These are phyloP conservation scores for Macrostomum cliftonense DNA, from an alignment of 2,888 invertebrate species.

Conservation along the genomic window DNA sequence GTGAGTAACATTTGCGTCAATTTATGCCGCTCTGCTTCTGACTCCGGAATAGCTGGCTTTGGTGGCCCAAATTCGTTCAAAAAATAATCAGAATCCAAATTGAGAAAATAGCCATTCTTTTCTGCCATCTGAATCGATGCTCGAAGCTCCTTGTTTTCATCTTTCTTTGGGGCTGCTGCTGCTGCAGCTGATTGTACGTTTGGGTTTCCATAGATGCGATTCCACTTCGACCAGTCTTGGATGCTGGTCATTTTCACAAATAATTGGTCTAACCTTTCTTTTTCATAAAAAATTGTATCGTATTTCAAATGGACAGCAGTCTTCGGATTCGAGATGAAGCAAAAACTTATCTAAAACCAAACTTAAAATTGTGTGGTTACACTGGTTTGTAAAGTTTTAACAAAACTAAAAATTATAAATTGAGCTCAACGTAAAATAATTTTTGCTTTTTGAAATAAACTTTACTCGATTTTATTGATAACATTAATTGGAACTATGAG, in stretches of 20 bases:
- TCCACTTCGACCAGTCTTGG: constrained; percentile 29
- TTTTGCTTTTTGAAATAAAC: too few species aligned
- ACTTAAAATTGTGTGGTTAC: too few species aligned
- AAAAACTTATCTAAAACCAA: too few species aligned
- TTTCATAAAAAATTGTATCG: too few species aligned
- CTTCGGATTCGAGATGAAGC: too few species aligned
- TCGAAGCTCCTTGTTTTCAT: constrained; percentile 23
- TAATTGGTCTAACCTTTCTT: too few species aligned
- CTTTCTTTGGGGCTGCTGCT: constrained; percentile 17
- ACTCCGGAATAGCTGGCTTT: neutral
- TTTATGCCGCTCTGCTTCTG: constrained; percentile 2
- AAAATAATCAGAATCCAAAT: constrained; percentile 20
- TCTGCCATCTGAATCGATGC: constrained; percentile 26
- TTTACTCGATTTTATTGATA: too few species aligned
- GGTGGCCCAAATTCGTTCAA: constrained; percentile 16
- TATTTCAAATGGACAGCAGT: too few species aligned
- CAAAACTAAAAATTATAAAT: too few species aligned
- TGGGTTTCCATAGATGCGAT: constrained; percentile 17
- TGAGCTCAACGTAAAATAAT: too few species aligned
- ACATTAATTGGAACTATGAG: too few species aligned
- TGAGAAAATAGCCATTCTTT: constrained; percentile 22
- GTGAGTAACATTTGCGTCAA: neutral
- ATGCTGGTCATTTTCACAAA: constrained; percentile 25
- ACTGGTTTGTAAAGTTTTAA: too few species aligned
- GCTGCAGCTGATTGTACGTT: constrained; percentile 14